Evolutionary conservation across 1,140 invertebrate species (phyloP), one percentile per base, ranked within the genome.

Genomic region (Listronotus oregonensis): DNA sequence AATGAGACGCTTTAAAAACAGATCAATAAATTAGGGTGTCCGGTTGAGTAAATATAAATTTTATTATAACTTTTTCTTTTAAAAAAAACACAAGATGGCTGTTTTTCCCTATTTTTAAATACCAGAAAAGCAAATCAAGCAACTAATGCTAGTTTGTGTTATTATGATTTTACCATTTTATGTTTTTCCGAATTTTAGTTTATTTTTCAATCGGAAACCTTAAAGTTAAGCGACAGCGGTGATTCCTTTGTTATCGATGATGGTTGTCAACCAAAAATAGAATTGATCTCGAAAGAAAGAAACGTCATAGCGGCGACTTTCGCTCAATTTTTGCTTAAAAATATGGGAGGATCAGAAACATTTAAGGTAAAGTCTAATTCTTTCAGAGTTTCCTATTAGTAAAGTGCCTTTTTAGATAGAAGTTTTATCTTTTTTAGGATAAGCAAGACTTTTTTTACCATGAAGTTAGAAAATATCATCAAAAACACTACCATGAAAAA

Each of bases 361-460:
- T 97, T 97, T 75, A 93, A 94, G 39, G 62, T 64, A 42, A 42
- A 12, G 11, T 15, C 1, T 42, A n/a, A 42, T 15, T 6, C 11
- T 42, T 5, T 5, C 15, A 4, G 11, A 49, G 2, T 49, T 49
- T 49, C 2, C 10, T 32, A 3, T 46, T 46, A 3, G 12, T 10
- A 17, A 31, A n/a, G 1, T 31, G 18, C n/a, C 1, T 17, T 42
- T 6, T 10, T 15, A 15, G 6, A n/a, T n/a, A n/a, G n/a, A n/a
- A n/a, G n/a, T 5, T 56, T 1, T 6, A 42, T n/a, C 42, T 39
- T 39, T 57, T 64, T 17, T 44, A 64, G 81, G 94, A 96, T 77
- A 97, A 97, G 77, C 92, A 95, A 80, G 92, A 94, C 73, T 96
- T 95, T 80, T 96, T 97, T 81, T 95, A 96, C 80, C 93, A 94